Conservation (phyloP, 2,113 vertebrate species). For the Pterocles orientalis region DNA sequence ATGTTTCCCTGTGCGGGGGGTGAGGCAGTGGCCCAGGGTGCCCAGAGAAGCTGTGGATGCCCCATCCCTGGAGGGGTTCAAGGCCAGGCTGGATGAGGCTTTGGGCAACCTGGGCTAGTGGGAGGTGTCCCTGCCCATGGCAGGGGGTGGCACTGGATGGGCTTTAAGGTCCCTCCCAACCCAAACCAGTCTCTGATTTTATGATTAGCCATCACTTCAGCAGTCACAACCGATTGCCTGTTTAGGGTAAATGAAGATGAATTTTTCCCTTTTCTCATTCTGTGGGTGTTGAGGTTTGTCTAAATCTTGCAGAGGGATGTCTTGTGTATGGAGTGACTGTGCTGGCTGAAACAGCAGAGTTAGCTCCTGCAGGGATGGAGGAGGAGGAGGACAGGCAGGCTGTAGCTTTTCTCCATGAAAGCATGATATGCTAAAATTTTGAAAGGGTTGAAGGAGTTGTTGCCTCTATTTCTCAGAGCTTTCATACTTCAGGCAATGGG, state of each 20-base stretch:
- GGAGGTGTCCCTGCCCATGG: no score
- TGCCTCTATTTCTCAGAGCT: background rate
- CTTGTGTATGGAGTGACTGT: background rate
- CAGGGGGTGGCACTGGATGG: no score
- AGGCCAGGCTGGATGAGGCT: no score
- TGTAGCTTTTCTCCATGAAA: background rate
- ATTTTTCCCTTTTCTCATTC: background rate
- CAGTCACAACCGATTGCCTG: rapidly evolving
- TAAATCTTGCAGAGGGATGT: background rate
- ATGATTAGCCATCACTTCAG: background rate
- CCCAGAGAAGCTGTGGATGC: no score
- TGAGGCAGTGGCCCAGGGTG: no score
- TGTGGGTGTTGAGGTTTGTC: background rate
- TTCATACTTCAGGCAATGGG: background rate
- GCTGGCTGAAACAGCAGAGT: background rate
- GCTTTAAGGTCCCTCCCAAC: no score
- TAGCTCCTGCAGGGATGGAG: background rate
- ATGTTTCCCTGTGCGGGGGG: no score
- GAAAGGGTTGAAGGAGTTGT: background rate
- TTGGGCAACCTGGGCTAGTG: no score
- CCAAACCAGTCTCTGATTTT: background rate
- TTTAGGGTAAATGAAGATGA: rapidly evolving
- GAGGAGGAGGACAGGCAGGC: background rate
- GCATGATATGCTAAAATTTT: background rate
- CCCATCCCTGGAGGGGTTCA: no score